Conservation (phyloP, 30 jellyfish, hydroid and myxozoan species). For the Cassiopea xamachana region DNA sequence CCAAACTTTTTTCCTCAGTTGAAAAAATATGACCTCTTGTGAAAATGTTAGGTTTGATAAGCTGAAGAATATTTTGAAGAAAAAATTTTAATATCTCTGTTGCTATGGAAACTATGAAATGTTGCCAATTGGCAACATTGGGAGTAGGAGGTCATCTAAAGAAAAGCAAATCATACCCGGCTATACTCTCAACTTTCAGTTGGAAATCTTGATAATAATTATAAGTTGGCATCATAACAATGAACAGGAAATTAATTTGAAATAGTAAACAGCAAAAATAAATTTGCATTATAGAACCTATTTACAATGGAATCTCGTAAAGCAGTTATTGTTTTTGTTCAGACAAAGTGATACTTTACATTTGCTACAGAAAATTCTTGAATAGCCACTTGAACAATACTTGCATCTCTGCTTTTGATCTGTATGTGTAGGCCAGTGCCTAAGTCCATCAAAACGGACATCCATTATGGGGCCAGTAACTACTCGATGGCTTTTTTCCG, state of each 20-base stretch:
- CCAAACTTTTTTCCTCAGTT: not conserved
- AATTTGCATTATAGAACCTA: not conserved
- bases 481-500: not conserved
- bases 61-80: not conserved
- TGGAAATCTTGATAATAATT: not conserved
- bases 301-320: not conserved
- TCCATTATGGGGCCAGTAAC: not conserved
- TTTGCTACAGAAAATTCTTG: conserved; percentile 23
- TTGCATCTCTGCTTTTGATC: conserved; percentile 31
- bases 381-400: conserved; percentile 24
- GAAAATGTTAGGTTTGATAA: not conserved
- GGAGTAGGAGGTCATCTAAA: not conserved
- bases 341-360: conserved; percentile 13
- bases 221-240: not conserved
- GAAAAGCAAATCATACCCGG: not conserved
- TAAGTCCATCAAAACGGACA: conserved; percentile 28
- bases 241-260: not conserved
- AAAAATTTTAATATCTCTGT: not conserved
- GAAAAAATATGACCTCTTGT: not conserved
- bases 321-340: conserved; percentile 16
- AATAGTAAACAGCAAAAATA: not conserved
- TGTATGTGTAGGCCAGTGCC: conserved; percentile 34
- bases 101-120: not conserved
- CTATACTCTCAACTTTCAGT: not conserved
- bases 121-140: conserved; percentile 20